These are phyloP conservation scores for Eurosta solidaginis DNA, from an alignment of 1,140 invertebrate genomes.

Conservation along the genomic window DNA sequence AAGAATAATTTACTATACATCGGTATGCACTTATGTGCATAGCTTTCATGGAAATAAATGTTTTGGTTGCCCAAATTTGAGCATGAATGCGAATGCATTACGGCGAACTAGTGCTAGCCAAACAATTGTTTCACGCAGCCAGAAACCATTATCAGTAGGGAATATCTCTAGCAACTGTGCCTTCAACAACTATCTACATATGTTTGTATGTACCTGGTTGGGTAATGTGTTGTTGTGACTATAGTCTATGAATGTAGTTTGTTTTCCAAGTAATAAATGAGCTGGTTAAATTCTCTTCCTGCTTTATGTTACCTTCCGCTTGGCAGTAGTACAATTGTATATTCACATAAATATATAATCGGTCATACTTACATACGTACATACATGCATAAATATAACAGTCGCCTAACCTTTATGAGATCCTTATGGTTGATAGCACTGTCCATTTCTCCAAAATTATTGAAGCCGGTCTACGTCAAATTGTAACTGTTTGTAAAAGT, in stretches of 20 bases:
- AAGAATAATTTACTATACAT: constrained; percentile 21
- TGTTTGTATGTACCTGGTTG: neutral
- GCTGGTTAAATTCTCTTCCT: neutral
- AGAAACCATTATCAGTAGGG: neutral
- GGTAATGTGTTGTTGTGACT: neutral
- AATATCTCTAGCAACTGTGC: neutral
- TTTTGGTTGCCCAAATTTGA: constrained; percentile 12
- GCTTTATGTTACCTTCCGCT: neutral
- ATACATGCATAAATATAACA: neutral
- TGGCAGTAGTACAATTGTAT: neutral
- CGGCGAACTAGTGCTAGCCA: neutral
- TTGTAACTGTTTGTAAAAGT: too few species aligned
- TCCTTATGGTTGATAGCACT: too few species aligned
- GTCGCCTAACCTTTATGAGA: too few species aligned
- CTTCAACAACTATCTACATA: too few species aligned
- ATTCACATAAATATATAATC: neutral
- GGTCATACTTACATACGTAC: neutral
- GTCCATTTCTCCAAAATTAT: too few species aligned
- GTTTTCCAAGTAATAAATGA: too few species aligned
- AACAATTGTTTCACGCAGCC: constrained; percentile 15
- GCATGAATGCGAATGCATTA: neutral
- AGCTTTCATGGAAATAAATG: constrained; percentile 12
- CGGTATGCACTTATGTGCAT: too few species aligned
- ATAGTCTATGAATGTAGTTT: too few species aligned
- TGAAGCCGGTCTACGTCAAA: too few species aligned